Evolutionary conservation across 2,113 vertebrate genomes (phyloP).

Genomic region (Rhabdornis inornatus): DNA sequence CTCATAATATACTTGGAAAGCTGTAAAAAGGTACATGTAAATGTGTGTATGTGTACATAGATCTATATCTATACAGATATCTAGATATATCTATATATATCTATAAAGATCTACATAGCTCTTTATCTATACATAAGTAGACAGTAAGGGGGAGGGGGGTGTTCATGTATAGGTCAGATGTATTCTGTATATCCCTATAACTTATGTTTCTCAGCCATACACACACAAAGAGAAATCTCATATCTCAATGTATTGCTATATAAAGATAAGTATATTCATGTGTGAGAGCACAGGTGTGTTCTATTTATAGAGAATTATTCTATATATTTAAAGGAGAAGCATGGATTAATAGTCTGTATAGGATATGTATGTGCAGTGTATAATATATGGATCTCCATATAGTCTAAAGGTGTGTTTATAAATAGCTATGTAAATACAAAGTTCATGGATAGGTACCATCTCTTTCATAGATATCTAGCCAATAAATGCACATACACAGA

Average conservation of each 20-base stretch:
- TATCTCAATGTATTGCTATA: neutral
- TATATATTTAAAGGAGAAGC: neutral
- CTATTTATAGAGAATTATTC: neutral
- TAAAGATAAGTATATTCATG: accelerated
- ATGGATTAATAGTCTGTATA: neutral
- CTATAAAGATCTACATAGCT: too few relatives aligned
- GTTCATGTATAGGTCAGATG: neutral
- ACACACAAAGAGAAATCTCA: neutral
- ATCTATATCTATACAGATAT: too few relatives aligned
- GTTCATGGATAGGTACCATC: neutral
- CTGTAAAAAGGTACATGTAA: neutral
- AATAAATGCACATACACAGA: neutral
- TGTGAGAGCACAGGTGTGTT: neutral
- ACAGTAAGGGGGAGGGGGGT: too few relatives aligned
- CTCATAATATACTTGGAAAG: neutral
- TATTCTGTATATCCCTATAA: neutral
- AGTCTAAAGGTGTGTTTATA: neutral
- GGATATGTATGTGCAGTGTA: neutral
- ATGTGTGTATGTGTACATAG: accelerated
- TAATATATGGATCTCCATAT: neutral
- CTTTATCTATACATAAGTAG: too few relatives aligned
- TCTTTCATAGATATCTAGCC: too few relatives aligned
- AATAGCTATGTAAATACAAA: neutral
- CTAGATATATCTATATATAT: too few relatives aligned
- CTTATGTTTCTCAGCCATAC: neutral